Conservation (phyloP, 2,797 vertebrate genomes). For the Kryptopterus vitreolus region DNA sequence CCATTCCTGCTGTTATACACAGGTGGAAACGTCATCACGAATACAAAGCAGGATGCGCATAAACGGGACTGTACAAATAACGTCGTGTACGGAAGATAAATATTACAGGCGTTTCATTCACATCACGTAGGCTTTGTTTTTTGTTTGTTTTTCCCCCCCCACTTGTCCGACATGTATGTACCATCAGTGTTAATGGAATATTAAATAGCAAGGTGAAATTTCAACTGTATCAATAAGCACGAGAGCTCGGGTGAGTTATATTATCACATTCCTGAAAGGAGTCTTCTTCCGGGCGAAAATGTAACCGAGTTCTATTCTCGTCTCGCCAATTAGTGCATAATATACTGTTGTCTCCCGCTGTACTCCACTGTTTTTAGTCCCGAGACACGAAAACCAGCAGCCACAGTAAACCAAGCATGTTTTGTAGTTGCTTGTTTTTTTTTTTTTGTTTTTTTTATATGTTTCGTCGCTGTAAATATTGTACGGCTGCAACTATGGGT, state of each 20-base stretch:
- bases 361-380: slow-evolving; percentile 50
- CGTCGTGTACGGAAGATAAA: slow-evolving; percentile 71
- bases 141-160: too few species aligned
- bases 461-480: slow-evolving; percentile 71
- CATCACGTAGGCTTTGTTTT: slow-evolving; percentile 53
- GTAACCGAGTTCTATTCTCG: slow-evolving; percentile 52
- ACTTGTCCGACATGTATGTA: slow-evolving; percentile 48
- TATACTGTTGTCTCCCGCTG: slow-evolving; percentile 52
- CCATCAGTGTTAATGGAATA: slow-evolving; percentile 58
- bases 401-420: slow-evolving; percentile 61
- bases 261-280: slow-evolving; percentile 43
- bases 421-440: slow-evolving; percentile 61
- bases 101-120: slow-evolving; percentile 49
- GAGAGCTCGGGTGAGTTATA: slow-evolving; percentile 19
- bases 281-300: slow-evolving; percentile 42
- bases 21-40: too few species aligned
- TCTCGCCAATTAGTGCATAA: slow-evolving; percentile 38
- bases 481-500: slow-evolving; percentile 55
- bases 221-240: slow-evolving; percentile 55
- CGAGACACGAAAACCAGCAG: slow-evolving; percentile 56
- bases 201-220: slow-evolving; percentile 49
- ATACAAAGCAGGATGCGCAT: slow-evolving; percentile 55
- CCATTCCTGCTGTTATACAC: slow-evolving; percentile 34
- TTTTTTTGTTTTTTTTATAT: slow-evolving; percentile 56
- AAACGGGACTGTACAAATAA: slow-evolving; percentile 65